Evolutionary conservation across 2,888 invertebrate genomes (phyloP).

Genomic region (Leucoptera coffeella): DNA sequence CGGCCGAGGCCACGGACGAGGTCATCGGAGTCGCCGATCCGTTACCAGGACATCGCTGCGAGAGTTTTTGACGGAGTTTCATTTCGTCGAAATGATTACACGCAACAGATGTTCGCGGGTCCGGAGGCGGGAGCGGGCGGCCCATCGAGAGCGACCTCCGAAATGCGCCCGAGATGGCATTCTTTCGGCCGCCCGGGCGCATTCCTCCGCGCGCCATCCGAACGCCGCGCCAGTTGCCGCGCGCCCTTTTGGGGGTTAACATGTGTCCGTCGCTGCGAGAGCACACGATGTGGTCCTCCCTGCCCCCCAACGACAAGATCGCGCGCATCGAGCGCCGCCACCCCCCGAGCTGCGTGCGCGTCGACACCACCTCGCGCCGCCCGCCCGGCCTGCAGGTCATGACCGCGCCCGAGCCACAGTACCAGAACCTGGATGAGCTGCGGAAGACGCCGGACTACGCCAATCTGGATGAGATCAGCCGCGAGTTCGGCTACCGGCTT

Average conservation of each 20-base stretch:
- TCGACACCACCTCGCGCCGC: slow-evolving; percentile 24
- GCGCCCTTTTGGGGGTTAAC: slow-evolving; percentile 54
- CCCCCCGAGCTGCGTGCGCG: slow-evolving; percentile 18
- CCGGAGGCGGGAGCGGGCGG: slow-evolving; percentile 40
- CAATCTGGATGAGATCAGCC: slow-evolving; percentile 43
- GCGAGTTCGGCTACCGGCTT: slow-evolving; percentile 44
- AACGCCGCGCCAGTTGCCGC: slow-evolving; percentile 45
- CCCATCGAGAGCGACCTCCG: slow-evolving; percentile 49
- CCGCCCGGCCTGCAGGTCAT: slow-evolving; percentile 28
- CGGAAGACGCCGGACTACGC: slow-evolving; percentile 46
- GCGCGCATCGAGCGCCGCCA: slow-evolving; percentile 38
- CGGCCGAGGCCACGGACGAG: too few relatives aligned
- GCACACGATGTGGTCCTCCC: slow-evolving; percentile 49
- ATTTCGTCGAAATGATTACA: slow-evolving; percentile 55
- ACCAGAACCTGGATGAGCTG: slow-evolving; percentile 40
- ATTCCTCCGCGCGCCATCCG: slow-evolving; percentile 49
- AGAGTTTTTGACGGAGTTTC: slow-evolving; percentile 40
- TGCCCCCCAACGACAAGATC: slow-evolving; percentile 29
- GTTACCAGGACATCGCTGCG: slow-evolving; percentile 43
- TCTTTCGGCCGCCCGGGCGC: slow-evolving; percentile 53
- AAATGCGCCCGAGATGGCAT: slow-evolving; percentile 55
- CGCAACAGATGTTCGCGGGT: slow-evolving; percentile 43
- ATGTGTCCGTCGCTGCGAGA: slow-evolving; percentile 49
- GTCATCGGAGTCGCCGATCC: slow-evolving; percentile 29
- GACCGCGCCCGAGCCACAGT: slow-evolving; percentile 33